A percentile compares a stretch with the other conserved stretches of the same genome.
These are phyloP conservation scores for Glaucopsyche alexis DNA, from an alignment of 2,888 invertebrate species.

Conservation along the genomic window DNA sequence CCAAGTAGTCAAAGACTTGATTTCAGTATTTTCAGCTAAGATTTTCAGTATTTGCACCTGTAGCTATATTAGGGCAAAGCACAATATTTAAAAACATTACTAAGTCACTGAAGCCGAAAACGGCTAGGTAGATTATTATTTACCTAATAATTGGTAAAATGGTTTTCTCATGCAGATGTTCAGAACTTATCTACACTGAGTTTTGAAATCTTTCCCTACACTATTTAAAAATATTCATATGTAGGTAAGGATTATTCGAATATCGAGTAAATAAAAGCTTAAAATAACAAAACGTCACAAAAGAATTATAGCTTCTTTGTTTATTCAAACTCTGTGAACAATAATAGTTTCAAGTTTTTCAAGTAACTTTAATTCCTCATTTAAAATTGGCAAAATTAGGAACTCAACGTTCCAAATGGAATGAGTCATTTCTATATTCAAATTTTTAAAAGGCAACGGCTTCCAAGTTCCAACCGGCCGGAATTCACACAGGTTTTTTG, in stretches of 20 bases:
- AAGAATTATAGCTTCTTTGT: background rate
- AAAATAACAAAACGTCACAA: background rate
- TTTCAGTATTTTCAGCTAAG: too few species aligned
- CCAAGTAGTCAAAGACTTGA: too few species aligned
- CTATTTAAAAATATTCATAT: background rate
- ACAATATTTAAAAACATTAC: too few species aligned
- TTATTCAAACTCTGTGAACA: background rate
- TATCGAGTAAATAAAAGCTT: background rate
- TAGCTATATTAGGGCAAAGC: too few species aligned
- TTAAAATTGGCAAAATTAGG: conserved; percentile 3
- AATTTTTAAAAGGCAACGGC: conserved; percentile 26
- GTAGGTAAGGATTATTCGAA: background rate
- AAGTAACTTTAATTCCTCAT: conserved; percentile 7
- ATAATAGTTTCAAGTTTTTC: background rate
- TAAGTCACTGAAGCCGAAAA: too few species aligned
- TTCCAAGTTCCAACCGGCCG: conserved; percentile 21
- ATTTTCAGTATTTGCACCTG: too few species aligned
- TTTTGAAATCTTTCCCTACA: too few species aligned
- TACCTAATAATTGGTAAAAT: background rate
- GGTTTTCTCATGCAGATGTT: background rate
- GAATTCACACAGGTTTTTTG: conserved; percentile 30
- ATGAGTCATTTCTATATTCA: conserved; percentile 30
- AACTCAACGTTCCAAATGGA: background rate
- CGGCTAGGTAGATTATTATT: too few species aligned
- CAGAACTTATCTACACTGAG: too few species aligned